Conservation (phyloP, 2,113 vertebrate genomes). For the Leucoraja erinaceus region DNA sequence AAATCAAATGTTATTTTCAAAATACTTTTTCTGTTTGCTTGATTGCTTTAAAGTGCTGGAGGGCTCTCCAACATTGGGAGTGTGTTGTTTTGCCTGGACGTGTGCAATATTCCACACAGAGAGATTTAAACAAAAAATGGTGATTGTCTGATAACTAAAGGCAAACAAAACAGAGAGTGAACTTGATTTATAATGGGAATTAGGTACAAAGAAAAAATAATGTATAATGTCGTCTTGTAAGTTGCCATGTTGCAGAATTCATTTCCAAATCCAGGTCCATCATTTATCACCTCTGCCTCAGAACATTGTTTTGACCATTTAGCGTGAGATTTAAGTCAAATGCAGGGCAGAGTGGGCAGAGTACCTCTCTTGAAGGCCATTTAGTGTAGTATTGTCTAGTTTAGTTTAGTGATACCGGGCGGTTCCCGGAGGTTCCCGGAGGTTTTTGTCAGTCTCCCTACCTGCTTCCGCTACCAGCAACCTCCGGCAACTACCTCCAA, state of each 20-base stretch:
- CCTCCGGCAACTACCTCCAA: no score
- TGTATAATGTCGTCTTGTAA: neutral
- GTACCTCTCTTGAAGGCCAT: neutral
- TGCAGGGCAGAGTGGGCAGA: neutral
- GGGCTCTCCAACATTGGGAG: neutral
- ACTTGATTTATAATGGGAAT: neutral
- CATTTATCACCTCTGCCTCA: neutral
- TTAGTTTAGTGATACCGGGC: no score
- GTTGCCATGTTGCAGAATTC: neutral
- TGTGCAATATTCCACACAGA: neutral
- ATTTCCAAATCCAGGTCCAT: neutral
- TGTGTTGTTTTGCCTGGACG: neutral
- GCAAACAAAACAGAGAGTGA: no score
- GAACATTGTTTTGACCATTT: neutral
- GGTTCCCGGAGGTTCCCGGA: no score
- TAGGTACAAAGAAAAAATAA: neutral
- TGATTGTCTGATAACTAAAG: neutral
- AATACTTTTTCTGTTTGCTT: no score
- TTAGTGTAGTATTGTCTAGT: no score
- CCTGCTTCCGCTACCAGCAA: no score
- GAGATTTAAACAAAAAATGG: neutral
- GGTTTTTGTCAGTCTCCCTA: no score
- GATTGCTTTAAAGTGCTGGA: no score
- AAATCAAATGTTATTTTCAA: no score
- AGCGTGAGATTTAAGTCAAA: neutral